Base-by-base conservation (phyloP, 1,140 invertebrate genomes). In the Temnothorax nylanderi region DNA sequence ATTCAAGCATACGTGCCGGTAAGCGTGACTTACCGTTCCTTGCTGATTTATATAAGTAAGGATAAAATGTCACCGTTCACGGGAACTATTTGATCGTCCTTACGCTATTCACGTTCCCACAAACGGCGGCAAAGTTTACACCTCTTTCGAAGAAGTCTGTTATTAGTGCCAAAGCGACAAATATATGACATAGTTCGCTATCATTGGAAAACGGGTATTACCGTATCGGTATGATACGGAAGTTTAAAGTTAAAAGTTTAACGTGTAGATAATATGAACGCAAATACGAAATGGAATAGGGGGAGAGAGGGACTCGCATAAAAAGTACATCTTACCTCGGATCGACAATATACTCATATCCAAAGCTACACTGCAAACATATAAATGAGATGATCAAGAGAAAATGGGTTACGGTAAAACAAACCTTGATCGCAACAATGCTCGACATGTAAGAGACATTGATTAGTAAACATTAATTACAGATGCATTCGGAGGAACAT, bases 311-410 rank as follows among this genome's bases (percentile, higher is more conserved):
- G 26, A 44, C 3, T 81, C 34, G 37, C 54, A 60, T 75, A 60
- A 60, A 74, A 21, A 60, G 26, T 82, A 69, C 67, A n/a, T 47
- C 80, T 84, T 84, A 84, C 80, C 80, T 84, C 44, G 44, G 54
- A 37, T 75, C n/a, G 69, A 74, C 80, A 84, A 74, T 81, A 80
- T 65, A 67, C 11, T 65, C 37, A 60, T 74, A 84, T 84, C 80
- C 80, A 84, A 84, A 84, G 80, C 80, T 84, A 84, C 69, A 84
- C 80, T 84, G 80, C 80, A 49, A 84, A 84, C 80, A 84, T 74
- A 84, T 75, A 84, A 75, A 49, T 75, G 54, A 60, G 44, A 84
- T 74, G 58, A n/a, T 75, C 54, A 84, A 75, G 80, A 84, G 58
- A 74, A 32, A 49, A 54, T 84, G 41, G 18, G n/a, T 84, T 75